A percentile compares a stretch with the other conserved stretches of the same genome.
Evolutionary conservation across 2,888 invertebrate species (phyloP).

Genomic region (Ichneumoninae sp.): DNA sequence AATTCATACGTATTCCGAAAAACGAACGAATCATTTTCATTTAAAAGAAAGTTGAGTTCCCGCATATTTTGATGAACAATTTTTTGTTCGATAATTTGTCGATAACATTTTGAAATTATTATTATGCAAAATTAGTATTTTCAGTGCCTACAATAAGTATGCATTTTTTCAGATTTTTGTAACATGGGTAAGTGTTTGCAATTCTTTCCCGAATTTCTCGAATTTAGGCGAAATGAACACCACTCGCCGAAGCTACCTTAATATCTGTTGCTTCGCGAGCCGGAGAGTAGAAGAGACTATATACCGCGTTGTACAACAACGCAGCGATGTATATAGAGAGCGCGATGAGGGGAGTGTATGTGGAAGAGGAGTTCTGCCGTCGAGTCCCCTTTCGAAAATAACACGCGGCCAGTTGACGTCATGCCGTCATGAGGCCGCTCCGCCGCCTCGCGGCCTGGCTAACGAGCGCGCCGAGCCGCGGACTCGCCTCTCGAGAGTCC

Average conservation of each 20-base stretch:
- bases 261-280: conserved; percentile 57
- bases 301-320: neutral
- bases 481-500: conserved; percentile 82
- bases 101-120: no score
- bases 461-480: conserved; percentile 87
- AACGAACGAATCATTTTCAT: no score
- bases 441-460: conserved; percentile 84
- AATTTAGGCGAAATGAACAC: no score
- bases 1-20: no score
- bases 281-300: conserved; percentile 30
- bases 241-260: neutral
- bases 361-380: conserved; percentile 64
- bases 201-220: no score
- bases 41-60: no score
- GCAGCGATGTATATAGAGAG: neutral
- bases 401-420: conserved; percentile 83
- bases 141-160: no score
- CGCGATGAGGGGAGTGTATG: conserved; percentile 31
- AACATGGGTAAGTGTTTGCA: no score
- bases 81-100: no score
- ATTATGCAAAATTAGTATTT: no score
- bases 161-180: no score
- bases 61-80: no score
- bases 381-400: conserved; percentile 84
- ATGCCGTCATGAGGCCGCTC: conserved; percentile 82